phyloP scores from a whole-genome alignment of 1,140 invertebrate genomes.

The Drosophila littoralis region DNA sequence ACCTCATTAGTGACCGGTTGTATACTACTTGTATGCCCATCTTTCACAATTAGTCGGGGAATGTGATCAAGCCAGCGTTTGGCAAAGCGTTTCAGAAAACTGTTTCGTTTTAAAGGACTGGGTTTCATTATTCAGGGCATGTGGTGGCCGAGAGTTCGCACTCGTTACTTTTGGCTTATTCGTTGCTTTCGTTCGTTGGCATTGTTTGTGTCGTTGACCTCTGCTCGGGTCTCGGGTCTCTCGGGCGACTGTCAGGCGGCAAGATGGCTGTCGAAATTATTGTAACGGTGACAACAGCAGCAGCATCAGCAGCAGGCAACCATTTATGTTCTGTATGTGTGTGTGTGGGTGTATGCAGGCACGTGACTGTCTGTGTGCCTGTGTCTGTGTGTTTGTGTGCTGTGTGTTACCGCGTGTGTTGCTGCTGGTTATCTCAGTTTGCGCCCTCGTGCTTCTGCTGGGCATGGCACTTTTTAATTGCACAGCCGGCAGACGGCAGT shows the following conservation, averaged over 20 bases:
- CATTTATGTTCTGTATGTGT: slow-evolving; percentile 15
- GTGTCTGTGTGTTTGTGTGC: slow-evolving; percentile 5
- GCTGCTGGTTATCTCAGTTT: slow-evolving; percentile 15
- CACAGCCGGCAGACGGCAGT: background rate
- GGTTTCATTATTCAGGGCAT: slow-evolving; percentile 8
- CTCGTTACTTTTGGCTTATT: slow-evolving; percentile 12
- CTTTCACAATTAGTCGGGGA: no score
- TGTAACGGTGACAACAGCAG: slow-evolving; percentile 39
- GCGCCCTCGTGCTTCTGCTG: slow-evolving; percentile 10
- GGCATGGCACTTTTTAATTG: slow-evolving; percentile 32
- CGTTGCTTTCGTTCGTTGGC: slow-evolving; percentile 5
- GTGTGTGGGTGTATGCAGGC: slow-evolving; percentile 15
- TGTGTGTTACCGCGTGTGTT: slow-evolving; percentile 11
- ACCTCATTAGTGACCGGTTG: no score
- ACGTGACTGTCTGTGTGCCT: slow-evolving; percentile 5
- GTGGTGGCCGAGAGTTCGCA: background rate
- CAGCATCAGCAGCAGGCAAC: slow-evolving; percentile 12
- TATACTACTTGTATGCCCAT: no score
- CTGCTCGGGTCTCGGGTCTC: background rate
- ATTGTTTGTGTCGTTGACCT: slow-evolving; percentile 23
- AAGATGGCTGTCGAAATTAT: slow-evolving; percentile 55
- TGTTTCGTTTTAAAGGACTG: background rate
- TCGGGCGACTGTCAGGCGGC: slow-evolving; percentile 26
- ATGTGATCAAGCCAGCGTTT: no score
- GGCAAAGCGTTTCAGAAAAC: no score